phyloP scores from a whole-genome alignment of 2,888 invertebrate genomes.

The Archips crataeganus region DNA sequence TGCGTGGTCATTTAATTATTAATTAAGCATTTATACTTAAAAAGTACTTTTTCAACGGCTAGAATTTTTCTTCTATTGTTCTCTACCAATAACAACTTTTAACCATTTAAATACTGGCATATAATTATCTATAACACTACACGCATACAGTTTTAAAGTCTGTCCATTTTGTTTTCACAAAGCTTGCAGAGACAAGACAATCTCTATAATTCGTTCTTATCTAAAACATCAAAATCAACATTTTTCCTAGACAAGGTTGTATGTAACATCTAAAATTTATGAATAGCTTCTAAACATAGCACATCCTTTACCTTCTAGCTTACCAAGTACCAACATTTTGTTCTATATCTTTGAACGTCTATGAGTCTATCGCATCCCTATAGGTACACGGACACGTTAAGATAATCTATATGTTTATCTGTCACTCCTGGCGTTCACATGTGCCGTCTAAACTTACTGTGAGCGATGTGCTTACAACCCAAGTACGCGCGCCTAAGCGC shows the following conservation, averaged over 20 bases:
- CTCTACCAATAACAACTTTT: constrained; percentile 12
- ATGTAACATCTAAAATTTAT: constrained; percentile 35
- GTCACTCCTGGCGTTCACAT: constrained; percentile 45
- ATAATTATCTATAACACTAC: constrained; percentile 17
- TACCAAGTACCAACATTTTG: constrained; percentile 34
- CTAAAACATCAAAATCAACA: constrained; percentile 16
- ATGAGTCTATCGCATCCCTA: constrained; percentile 57
- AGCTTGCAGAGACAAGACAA: constrained; percentile 9
- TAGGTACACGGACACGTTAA: constrained; percentile 50
- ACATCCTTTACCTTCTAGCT: constrained; percentile 44
- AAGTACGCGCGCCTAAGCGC: constrained; percentile 84
- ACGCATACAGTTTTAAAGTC: constrained; percentile 7
- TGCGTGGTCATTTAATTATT: constrained; percentile 23
- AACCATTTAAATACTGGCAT: constrained; percentile 9
- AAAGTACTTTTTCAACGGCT: constrained; percentile 8
- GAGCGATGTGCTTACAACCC: constrained; percentile 85
- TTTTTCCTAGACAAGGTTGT: constrained; percentile 28
- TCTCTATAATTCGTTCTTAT: constrained; percentile 8
- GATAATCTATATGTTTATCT: constrained; percentile 46
- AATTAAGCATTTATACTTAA: constrained; percentile 2
- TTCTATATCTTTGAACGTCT: constrained; percentile 47
- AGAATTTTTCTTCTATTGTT: constrained; percentile 28
- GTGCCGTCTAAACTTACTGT: constrained; percentile 82
- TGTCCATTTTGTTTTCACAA: constrained; percentile 20
- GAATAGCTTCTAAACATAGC: constrained; percentile 47